These are phyloP conservation scores for Myripristis murdjan DNA, from an alignment of 2,797 vertebrate genomes.

Conservation along the genomic window DNA sequence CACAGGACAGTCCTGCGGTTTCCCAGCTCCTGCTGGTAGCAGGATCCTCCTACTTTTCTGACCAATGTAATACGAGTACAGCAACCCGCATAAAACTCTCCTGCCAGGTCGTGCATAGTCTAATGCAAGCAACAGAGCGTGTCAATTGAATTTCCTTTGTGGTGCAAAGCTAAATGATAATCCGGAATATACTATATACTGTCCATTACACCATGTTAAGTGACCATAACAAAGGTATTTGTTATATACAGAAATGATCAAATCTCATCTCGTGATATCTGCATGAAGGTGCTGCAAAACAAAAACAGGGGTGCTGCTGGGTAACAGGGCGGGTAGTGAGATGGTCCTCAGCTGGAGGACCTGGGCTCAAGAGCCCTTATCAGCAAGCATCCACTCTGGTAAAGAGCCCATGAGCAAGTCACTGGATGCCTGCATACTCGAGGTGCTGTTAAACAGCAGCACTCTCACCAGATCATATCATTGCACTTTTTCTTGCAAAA, in stretches of 20 bases:
- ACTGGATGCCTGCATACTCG: no score
- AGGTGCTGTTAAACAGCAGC: no score
- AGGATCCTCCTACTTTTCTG: conserved; percentile 73
- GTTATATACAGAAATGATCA: no score
- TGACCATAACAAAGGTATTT: not conserved
- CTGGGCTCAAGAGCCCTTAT: no score
- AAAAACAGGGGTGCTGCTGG: no score
- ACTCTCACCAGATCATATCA: not conserved
- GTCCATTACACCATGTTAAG: not conserved
- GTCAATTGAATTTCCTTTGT: conserved; percentile 45
- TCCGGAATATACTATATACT: not conserved
- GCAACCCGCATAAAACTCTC: conserved; percentile 22
- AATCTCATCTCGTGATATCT: no score
- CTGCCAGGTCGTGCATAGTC: conserved; percentile 51
- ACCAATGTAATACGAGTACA: conserved; percentile 68
- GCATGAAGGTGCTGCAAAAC: no score
- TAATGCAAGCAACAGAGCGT: conserved; percentile 54
- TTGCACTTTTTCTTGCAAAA: not conserved
- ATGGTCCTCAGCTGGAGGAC: no score
- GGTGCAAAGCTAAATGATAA: conserved; percentile 12
- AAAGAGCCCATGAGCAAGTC: no score
- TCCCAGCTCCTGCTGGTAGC: not conserved
- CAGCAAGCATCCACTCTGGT: no score
- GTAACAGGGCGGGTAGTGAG: no score
- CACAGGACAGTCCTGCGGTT: not conserved